Base-by-base conservation (phyloP, 2,113 vertebrate genomes). In the Anolis carolinensis region DNA sequence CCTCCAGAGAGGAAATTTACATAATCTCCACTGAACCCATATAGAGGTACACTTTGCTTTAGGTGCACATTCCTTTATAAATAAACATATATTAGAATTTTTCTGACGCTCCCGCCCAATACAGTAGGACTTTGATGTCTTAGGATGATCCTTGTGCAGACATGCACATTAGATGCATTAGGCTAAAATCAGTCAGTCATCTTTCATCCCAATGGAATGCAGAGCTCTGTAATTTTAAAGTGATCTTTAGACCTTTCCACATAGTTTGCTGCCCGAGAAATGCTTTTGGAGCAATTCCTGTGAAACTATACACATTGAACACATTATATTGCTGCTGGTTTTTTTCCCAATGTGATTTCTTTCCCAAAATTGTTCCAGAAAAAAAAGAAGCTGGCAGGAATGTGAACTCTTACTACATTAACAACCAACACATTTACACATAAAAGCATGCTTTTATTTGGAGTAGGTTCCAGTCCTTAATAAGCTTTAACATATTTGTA, bases 401-500 rank as follows among this genome's bases (percentile, higher is more conserved):
- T 50, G 16, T 65, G 21, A 81, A 65, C 48, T 65, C 55, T 81
- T 74, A 65, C 18, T 11, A 79, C 79, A 52, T 78, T 78, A 79
- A 59, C 65, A 59, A 77, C 75, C 32, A 77, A 27, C 62, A 34
- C 50, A 73, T 32, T 25, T 16, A 21, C 65, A 27, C 16, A 16
- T 34, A 6, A 30, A 70, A 36, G 48, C 18, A 25, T 36, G 8
- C 8, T 67, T 84, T 63, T 27, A 65, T 74, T 68, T 73, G 39
- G n/a, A 39, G 20, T 16, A 70, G 1, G 21, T 82, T 44, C 30
- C 34, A 52, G 23, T 70, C 73, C 83, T 76, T 27, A 81, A 39
- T 21, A 34, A 68, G 55, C 11, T 71, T 73, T 86, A 25, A 25
- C 71, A n/a, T 7, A 74, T 86, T 72, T 77, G 86, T 89, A 34